These are phyloP conservation scores for Cephus runcator DNA, from an alignment of 2,888 invertebrate species.

Conservation along the genomic window DNA sequence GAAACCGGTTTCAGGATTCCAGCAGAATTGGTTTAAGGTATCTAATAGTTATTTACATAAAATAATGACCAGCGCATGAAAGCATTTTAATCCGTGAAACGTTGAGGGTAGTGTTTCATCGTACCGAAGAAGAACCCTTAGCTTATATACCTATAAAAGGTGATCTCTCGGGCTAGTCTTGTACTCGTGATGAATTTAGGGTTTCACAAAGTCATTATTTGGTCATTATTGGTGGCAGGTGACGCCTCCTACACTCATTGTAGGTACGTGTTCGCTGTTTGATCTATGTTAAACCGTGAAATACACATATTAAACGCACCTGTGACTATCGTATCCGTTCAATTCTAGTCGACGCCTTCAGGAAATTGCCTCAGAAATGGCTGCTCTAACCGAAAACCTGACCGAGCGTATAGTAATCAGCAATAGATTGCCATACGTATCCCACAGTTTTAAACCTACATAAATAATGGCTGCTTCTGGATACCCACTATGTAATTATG, in stretches of 20 bases:
- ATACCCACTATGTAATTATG: not conserved
- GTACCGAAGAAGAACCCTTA: not conserved
- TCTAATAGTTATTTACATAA: slow-evolving; percentile 3
- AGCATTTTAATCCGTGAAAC: slow-evolving; percentile 3
- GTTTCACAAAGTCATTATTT: slow-evolving; percentile 46
- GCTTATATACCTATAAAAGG: not conserved
- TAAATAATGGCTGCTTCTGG: not conserved
- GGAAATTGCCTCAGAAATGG: slow-evolving; percentile 37
- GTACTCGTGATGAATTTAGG: slow-evolving; percentile 3
- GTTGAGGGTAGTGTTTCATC: slow-evolving; percentile 1
- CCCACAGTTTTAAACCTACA: not conserved
- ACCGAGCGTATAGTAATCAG: slow-evolving; percentile 10
- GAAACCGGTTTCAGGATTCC: not conserved
- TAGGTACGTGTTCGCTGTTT: slow-evolving; percentile 27
- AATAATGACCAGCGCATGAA: not conserved
- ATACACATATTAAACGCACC: slow-evolving; percentile 40
- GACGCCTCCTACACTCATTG: slow-evolving; percentile 20
- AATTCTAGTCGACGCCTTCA: slow-evolving; percentile 28
- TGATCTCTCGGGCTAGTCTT: not conserved
- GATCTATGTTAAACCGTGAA: slow-evolving; percentile 40
- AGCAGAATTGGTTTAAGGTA: not conserved
- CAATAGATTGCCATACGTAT: not conserved
- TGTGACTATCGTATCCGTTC: slow-evolving; percentile 34
- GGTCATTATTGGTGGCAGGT: slow-evolving; percentile 44
- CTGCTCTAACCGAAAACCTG: slow-evolving; percentile 29